Evolutionary conservation across 2,797 vertebrate species (phyloP).

Genomic region (Pipistrellus kuhlii): DNA sequence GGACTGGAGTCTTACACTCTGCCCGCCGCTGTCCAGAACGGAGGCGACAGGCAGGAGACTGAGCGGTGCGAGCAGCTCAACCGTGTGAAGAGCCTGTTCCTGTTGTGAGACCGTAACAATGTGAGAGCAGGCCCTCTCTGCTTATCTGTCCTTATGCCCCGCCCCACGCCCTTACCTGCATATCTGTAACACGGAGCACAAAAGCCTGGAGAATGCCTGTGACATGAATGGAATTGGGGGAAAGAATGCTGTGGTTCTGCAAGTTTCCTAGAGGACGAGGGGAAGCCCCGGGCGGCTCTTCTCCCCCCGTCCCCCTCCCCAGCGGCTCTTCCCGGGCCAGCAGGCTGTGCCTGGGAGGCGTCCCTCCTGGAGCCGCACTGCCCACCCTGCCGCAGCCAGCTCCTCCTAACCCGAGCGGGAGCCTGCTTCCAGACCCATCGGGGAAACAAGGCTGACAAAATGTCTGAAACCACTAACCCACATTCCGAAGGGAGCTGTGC

Average conservation of each 20-base stretch:
- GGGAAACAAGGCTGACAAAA: background rate
- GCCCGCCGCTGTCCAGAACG: background rate
- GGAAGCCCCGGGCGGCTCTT: background rate
- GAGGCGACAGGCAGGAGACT: background rate
- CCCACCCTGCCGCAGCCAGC: background rate
- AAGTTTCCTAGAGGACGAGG: constrained; percentile 14
- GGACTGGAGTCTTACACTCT: background rate
- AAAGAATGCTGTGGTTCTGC: constrained; percentile 1
- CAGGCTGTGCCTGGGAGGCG: too few relatives aligned
- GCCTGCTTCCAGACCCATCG: background rate
- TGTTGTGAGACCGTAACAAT: background rate
- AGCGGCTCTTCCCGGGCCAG: too few relatives aligned
- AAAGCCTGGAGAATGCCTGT: background rate
- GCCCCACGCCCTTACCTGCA: background rate
- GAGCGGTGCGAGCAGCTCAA: background rate
- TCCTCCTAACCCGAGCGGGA: background rate
- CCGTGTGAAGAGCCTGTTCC: background rate
- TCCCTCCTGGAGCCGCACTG: background rate
- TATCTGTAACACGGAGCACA: background rate
- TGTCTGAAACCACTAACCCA: background rate
- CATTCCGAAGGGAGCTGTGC: background rate
- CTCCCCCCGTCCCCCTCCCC: too few relatives aligned
- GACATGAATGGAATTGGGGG: constrained; percentile 41
- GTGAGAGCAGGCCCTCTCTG: background rate
- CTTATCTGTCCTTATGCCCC: background rate